These are phyloP conservation scores for Cyprinodon tularosa DNA, from an alignment of 2,113 vertebrate species.

Conservation along the genomic window DNA sequence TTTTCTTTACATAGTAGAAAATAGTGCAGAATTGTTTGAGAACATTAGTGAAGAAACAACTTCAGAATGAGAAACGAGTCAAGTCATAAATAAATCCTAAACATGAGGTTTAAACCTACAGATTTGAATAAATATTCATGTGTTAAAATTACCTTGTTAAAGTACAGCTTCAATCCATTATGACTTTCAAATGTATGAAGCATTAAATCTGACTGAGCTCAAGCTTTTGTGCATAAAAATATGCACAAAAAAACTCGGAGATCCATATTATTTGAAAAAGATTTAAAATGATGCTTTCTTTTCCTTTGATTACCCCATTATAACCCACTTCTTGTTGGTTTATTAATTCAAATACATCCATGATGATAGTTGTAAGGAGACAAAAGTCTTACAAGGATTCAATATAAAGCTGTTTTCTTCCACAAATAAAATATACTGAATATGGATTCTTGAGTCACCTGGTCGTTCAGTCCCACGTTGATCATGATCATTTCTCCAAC, in stretches of 20 bases:
- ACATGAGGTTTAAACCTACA: not conserved
- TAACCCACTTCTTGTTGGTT: too few relatives aligned
- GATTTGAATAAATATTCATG: not conserved
- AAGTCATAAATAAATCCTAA: not conserved
- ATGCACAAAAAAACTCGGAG: too few relatives aligned
- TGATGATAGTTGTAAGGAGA: too few relatives aligned
- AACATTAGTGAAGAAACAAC: not conserved
- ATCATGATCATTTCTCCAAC: slow-evolving; percentile 95
- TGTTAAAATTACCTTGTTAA: not conserved
- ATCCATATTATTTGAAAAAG: not conserved
- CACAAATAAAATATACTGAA: not conserved
- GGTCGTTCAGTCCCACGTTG: slow-evolving; percentile 92
- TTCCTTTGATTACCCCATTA: too few relatives aligned
- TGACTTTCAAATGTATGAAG: too few relatives aligned
- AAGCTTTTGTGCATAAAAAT: not conserved
- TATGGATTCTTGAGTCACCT: slow-evolving; percentile 76
- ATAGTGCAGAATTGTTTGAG: not conserved
- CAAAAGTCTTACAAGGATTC: not conserved
- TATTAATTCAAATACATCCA: too few relatives aligned
- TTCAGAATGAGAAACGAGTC: not conserved
- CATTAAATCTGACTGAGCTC: too few relatives aligned
- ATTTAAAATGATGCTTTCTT: too few relatives aligned
- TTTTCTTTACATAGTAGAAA: not conserved
- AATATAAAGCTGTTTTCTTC: not conserved
- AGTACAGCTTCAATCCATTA: too few relatives aligned